Conservation (phyloP, 2,888 invertebrate genomes). For the Meiosimyza decipiens region DNA sequence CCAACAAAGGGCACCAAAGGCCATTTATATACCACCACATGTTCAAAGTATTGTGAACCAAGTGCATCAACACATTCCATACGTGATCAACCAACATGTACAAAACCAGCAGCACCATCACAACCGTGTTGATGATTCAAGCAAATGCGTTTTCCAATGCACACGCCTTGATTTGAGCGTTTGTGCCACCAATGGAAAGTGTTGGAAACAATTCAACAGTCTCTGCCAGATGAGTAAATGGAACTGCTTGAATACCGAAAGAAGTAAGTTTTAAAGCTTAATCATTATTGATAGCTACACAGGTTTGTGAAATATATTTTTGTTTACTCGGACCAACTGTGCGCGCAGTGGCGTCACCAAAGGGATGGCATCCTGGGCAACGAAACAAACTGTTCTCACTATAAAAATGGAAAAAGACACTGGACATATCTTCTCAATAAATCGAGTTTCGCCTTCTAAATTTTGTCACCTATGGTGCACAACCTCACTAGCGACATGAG, state of each 20-base stretch:
- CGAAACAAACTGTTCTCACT: too few relatives aligned
- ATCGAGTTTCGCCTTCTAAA: too few relatives aligned
- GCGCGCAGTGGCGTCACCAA: too few relatives aligned
- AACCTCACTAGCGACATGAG: too few relatives aligned
- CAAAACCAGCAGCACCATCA: constrained; percentile 39
- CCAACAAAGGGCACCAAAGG: too few relatives aligned
- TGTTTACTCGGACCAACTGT: too few relatives aligned
- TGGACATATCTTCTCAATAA: too few relatives aligned
- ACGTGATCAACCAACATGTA: constrained; percentile 40
- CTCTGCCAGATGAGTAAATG: constrained; percentile 52
- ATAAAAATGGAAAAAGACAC: too few relatives aligned
- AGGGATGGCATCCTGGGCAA: too few relatives aligned
- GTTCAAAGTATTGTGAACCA: constrained; percentile 40
- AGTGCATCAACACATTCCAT: constrained; percentile 36
- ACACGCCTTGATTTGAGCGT: constrained; percentile 47
- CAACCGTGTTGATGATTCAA: constrained; percentile 32
- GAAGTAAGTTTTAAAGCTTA: constrained; percentile 43
- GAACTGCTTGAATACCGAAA: constrained; percentile 55
- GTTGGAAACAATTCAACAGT: constrained; percentile 51
- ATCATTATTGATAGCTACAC: too few relatives aligned
- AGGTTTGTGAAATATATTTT: too few relatives aligned
- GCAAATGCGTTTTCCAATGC: constrained; percentile 52
- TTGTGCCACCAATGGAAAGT: constrained; percentile 52
- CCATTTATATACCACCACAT: not conserved
- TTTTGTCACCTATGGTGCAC: too few relatives aligned